Base-by-base conservation (phyloP, 1,140 invertebrate species). In the Ips nitidus region DNA sequence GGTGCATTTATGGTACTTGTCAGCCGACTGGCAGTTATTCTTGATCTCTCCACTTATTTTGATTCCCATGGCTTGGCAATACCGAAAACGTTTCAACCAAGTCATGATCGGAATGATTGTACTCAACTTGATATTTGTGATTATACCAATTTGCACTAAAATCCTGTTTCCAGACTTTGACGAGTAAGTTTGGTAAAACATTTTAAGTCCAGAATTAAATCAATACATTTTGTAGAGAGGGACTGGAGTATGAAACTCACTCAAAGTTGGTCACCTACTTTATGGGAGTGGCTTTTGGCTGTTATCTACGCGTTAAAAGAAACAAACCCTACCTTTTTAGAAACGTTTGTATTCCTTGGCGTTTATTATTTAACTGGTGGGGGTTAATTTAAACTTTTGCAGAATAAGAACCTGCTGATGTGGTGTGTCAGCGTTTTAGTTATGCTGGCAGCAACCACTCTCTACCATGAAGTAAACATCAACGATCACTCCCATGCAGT, bases 11-110 rank as follows among this genome's bases (percentile, higher is more conserved):
- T 86, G 84, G 84, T 86, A 84, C 66, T 65, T 86, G 37, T 81
- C 90, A 1, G 88, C 90, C 42, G 91, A 93, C 74, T 88, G 91
- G 81, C 90, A 92, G 76, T 84, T 91, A 61, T 90, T 88, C 73
- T 75, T 89, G 7, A 59, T 90, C 41, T 82, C 84, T 3, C 84
- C 84, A 2, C n/a, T 86, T 1, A 69, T 86, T 2, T 66, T 86
- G 36, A 81, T 81, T 50, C 84, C 80, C 2, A 41, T 80, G 37
- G 62, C 74, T 7, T 63, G 71, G 39, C 59, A 69, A 58, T 52
- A 56, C 22, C 7, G 40, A 39, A 75, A 67, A 56, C 55, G 36
- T 3, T 59, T 68, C 38, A 72, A 67, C 4, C 41, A 58, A n/a
- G 72, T 70, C 1, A 65, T 78, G 5, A 36, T 62, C 2, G 22